phyloP scores from a whole-genome alignment of 2,797 vertebrate genomes.

The Xerus rutilus region DNA sequence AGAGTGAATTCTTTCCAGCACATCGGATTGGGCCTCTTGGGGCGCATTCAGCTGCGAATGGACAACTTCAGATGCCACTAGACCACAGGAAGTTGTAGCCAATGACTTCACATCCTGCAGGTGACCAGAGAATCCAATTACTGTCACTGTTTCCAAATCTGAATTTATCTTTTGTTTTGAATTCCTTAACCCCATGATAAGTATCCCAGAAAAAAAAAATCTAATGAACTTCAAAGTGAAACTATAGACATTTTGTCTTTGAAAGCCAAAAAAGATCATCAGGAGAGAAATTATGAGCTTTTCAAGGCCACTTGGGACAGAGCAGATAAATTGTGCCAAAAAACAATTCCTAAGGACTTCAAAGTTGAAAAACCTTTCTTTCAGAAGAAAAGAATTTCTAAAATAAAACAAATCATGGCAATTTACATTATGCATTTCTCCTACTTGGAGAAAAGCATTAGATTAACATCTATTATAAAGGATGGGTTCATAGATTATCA shows the following conservation, averaged over 20 bases:
- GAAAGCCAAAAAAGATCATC: conserved; percentile 72
- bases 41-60: neutral
- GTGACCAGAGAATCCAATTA: neutral
- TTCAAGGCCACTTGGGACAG: conserved; percentile 68
- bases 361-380: conserved; percentile 71
- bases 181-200: conserved; percentile 62
- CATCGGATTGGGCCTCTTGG: neutral
- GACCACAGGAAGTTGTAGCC: neutral
- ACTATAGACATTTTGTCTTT: conserved; percentile 69
- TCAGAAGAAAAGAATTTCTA: conserved; percentile 65
- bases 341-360: conserved; percentile 74
- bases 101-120: neutral
- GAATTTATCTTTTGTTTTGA: conserved; percentile 66
- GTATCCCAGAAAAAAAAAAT: neutral
- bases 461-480: neutral
- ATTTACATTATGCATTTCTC: neutral
- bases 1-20: neutral
- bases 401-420: conserved; percentile 56
- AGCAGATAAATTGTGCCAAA: conserved; percentile 65
- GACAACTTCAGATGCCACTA: neutral
- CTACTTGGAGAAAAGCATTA: conserved; percentile 16
- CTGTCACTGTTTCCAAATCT: conserved; percentile 32
- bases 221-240: conserved; percentile 75
- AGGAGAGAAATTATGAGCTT: conserved; percentile 68
- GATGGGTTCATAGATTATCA: neutral